Evolutionary conservation across 2,888 invertebrate genomes (phyloP).

Genomic region (Melinaea menophilus): DNA sequence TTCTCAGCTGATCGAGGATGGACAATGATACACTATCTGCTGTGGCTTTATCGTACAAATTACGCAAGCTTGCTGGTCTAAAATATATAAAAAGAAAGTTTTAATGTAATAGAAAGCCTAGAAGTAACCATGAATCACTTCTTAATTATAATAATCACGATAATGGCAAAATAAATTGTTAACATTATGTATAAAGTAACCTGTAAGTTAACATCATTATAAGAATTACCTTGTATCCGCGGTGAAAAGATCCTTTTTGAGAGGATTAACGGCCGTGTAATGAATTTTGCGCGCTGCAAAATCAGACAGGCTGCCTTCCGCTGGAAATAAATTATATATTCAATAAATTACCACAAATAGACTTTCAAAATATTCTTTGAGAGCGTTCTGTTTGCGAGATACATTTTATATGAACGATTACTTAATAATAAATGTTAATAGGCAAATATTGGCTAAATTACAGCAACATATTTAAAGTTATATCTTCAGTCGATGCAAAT

Average conservation of each 20-base stretch:
- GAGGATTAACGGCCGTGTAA: slow-evolving; percentile 83
- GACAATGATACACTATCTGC: slow-evolving; percentile 81
- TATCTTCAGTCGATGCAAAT: not conserved
- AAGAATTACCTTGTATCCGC: slow-evolving; percentile 78
- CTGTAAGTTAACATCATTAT: not conserved
- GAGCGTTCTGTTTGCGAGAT: not conserved
- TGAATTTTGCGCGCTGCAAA: slow-evolving; percentile 89
- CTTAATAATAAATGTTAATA: not conserved
- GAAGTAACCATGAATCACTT: not conserved
- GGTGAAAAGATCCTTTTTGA: slow-evolving; percentile 86
- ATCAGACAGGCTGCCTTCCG: slow-evolving; percentile 93
- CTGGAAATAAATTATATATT: slow-evolving; percentile 77
- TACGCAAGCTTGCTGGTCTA: slow-evolving; percentile 85
- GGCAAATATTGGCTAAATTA: not conserved
- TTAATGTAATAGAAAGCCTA: slow-evolving; percentile 10
- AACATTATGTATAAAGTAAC: not conserved
- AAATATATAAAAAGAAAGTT: slow-evolving; percentile 30
- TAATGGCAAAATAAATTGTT: not conserved
- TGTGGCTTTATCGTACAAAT: slow-evolving; percentile 88
- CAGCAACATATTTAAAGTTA: no score
- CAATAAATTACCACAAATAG: not conserved
- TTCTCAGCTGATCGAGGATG: slow-evolving; percentile 80
- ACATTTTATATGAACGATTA: not conserved
- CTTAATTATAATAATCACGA: no score
- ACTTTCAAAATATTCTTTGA: no score